Percentiles rank a stretch among this genome's conserved stretches.
phyloP scores from a whole-genome alignment of 2,888 invertebrate genomes.

The Drosophila eohydei region DNA sequence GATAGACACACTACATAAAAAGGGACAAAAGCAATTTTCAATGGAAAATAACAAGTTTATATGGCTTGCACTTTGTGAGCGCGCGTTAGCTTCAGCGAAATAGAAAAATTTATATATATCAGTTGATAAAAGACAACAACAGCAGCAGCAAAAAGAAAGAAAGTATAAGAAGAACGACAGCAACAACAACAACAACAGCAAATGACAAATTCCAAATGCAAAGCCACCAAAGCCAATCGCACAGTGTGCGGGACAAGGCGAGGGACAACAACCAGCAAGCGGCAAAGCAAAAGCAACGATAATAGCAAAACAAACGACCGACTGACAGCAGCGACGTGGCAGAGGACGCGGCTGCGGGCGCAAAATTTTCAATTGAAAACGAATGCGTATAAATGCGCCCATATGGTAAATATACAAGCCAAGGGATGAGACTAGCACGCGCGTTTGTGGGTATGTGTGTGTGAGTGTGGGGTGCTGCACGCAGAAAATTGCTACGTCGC shows the following conservation, averaged over 20 bases:
- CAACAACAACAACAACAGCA: constrained; percentile 20
- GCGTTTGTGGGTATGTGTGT: constrained; percentile 3
- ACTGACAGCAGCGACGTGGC: constrained; percentile 21
- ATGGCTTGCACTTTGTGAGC: constrained; percentile 51
- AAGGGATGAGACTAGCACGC: constrained; percentile 29
- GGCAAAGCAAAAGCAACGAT: constrained; percentile 46
- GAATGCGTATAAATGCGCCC: constrained; percentile 79
- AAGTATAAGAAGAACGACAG: too few relatives aligned
- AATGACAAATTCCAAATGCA: constrained; percentile 35
- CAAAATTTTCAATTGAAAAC: constrained; percentile 75
- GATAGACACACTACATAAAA: constrained; percentile 4
- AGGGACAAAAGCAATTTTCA: constrained; percentile 39
- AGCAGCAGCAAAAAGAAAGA: background rate
- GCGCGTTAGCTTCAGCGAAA: constrained; percentile 20
- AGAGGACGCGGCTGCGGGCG: constrained; percentile 14
- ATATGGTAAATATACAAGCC: constrained; percentile 71
- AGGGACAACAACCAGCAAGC: constrained; percentile 9
- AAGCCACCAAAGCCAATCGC: constrained; percentile 48
- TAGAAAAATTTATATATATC: constrained; percentile 12
- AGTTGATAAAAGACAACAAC: constrained; percentile 36
- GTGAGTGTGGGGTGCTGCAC: constrained; percentile 14
- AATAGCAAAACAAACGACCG: constrained; percentile 66
- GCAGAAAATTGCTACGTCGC: constrained; percentile 31
- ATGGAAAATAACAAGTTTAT: constrained; percentile 56
- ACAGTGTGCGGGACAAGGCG: constrained; percentile 7